Evolutionary conservation across 2,113 vertebrate species (phyloP).

Genomic region (Dromiciops gliroides): DNA sequence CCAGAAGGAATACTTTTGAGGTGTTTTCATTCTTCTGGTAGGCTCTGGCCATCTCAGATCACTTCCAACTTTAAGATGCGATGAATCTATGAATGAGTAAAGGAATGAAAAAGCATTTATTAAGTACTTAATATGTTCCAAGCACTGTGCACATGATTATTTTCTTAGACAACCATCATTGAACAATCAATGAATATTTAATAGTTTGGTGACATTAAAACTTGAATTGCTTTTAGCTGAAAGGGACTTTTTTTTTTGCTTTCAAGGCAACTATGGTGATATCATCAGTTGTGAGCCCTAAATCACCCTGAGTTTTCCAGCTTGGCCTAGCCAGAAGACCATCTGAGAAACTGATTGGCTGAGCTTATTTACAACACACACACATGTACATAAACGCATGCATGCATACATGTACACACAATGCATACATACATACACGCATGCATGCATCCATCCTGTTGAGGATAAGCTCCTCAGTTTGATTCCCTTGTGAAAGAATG

Average conservation of each 20-base stretch:
- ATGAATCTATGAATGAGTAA: background rate
- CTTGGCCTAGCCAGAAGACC: constrained; percentile 16
- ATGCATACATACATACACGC: background rate
- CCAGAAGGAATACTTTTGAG: background rate
- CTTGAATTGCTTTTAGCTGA: constrained; percentile 37
- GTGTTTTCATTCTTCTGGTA: background rate
- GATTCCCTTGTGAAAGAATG: background rate
- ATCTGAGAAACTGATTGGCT: background rate
- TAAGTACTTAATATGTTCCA: background rate
- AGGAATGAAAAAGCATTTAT: background rate
- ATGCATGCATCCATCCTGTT: background rate
- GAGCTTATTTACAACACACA: too few relatives aligned
- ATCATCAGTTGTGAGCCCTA: background rate
- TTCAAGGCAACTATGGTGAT: background rate
- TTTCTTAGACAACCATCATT: constrained; percentile 24
- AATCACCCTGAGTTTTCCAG: background rate
- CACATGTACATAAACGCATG: too few relatives aligned
- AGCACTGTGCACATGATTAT: background rate
- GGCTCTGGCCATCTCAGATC: background rate
- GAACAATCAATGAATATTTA: background rate
- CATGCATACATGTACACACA: too few relatives aligned
- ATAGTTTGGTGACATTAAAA: constrained; percentile 3
- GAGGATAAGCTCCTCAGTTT: background rate
- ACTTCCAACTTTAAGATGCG: background rate
- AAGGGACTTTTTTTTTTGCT: background rate